phyloP scores from a whole-genome alignment of 2,888 invertebrate species.

The Zaprionus lineosus region DNA sequence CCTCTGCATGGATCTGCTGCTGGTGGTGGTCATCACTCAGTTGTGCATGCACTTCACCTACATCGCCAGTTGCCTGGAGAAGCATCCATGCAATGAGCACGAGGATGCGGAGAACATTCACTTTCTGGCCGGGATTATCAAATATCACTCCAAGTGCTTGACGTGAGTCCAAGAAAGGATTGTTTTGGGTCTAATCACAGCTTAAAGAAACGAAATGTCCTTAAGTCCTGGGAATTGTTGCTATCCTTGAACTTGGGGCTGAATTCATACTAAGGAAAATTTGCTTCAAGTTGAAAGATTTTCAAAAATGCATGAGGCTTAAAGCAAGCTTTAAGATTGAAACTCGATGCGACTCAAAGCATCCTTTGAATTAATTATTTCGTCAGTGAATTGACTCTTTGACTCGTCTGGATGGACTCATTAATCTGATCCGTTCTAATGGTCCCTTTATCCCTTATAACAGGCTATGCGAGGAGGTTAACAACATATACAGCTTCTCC shows the following conservation, averaged over 20 bases:
- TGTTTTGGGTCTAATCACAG: not conserved
- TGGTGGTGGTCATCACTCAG: constrained; percentile 73
- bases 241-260: too few relatives aligned
- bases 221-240: too few relatives aligned
- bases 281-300: too few relatives aligned
- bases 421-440: not conserved
- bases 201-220: too few relatives aligned
- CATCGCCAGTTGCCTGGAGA: constrained; percentile 48
- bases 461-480: constrained; percentile 71
- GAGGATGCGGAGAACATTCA: constrained; percentile 40
- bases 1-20: constrained; percentile 71
- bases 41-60: constrained; percentile 78
- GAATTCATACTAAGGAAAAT: too few relatives aligned
- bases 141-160: constrained; percentile 71
- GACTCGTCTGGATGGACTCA: too few relatives aligned
- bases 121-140: constrained; percentile 56
- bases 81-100: constrained; percentile 39
- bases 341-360: too few relatives aligned
- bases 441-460: not conserved
- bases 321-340: too few relatives aligned
- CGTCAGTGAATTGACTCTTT: too few relatives aligned
- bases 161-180: constrained; percentile 51
- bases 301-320: too few relatives aligned
- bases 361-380: too few relatives aligned
- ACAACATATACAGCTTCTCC: constrained; percentile 66